Conservation (phyloP, 2,113 vertebrate species). For the Sapajus apella region DNA sequence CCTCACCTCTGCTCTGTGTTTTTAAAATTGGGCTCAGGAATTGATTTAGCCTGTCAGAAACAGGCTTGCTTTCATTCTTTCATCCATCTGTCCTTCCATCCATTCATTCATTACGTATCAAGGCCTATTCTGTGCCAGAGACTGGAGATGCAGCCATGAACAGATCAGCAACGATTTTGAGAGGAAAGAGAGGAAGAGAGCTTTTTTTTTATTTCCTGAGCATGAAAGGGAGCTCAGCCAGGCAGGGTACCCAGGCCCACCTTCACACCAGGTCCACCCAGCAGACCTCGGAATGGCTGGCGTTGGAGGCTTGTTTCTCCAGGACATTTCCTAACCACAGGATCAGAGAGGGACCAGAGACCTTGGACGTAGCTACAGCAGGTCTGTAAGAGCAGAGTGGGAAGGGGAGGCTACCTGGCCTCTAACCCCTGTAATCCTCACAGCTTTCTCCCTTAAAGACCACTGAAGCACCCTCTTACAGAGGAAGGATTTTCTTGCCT, state of each 20-base stretch:
- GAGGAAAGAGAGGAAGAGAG: not conserved
- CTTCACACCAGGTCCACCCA: not conserved
- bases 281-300: not conserved
- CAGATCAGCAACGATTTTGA: not conserved
- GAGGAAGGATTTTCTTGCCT: not conserved
- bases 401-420: not conserved
- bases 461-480: not conserved
- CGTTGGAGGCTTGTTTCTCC: not conserved
- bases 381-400: not conserved
- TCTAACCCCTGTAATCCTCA: accelerated
- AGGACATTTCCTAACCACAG: not conserved
- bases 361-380: not conserved
- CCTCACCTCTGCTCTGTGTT: not conserved
- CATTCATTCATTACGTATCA: not conserved
- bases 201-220: not conserved
- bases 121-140: not conserved
- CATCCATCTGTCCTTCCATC: not conserved
- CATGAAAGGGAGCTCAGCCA: not conserved
- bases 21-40: not conserved
- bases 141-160: not conserved
- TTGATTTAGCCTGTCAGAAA: not conserved
- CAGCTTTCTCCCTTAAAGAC: not conserved
- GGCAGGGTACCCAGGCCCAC: not conserved
- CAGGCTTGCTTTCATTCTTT: not conserved
- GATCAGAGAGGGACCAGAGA: not conserved